These are phyloP conservation scores for Steinernema khuongi DNA, from an alignment of 1,140 invertebrate genomes.

Conservation along the genomic window DNA sequence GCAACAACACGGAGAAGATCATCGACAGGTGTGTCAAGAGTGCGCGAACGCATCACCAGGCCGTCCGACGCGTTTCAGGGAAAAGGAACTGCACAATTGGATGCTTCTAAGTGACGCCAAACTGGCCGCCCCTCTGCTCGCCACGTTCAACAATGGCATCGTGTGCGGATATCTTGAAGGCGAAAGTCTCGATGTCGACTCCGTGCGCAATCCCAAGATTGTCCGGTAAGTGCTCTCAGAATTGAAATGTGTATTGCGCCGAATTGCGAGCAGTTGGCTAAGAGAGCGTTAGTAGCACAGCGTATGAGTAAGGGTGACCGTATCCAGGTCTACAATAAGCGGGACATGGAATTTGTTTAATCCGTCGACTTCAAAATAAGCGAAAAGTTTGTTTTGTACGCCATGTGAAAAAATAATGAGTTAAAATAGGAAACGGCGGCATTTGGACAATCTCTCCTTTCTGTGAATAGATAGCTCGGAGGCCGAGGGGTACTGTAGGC, in stretches of 20 bases:
- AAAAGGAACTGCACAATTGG: conserved; percentile 50
- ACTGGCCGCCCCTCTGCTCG: conserved; percentile 78
- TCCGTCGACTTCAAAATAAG: neutral
- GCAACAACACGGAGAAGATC: conserved; percentile 82
- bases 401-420: too few relatives aligned
- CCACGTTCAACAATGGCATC: conserved; percentile 86
- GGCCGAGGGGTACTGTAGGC: too few relatives aligned
- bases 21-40: conserved; percentile 78
- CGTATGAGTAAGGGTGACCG: too few relatives aligned
- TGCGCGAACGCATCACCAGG: conserved; percentile 68
- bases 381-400: neutral
- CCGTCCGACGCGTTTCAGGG: conserved; percentile 30
- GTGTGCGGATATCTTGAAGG: conserved; percentile 86
- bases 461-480: too few relatives aligned
- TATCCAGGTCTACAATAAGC: neutral
- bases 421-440: too few relatives aligned
- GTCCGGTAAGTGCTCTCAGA: conserved; percentile 41
- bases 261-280: too few relatives aligned
- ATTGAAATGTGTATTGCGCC: too few relatives aligned
- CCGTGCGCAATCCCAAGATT: conserved; percentile 69
- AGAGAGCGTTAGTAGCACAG: too few relatives aligned
- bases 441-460: too few relatives aligned
- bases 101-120: conserved; percentile 71
- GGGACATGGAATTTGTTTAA: conserved; percentile 19
- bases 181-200: conserved; percentile 69